Conservation (phyloP, 2,888 invertebrate genomes). For the Stegana nigrithorax region DNA sequence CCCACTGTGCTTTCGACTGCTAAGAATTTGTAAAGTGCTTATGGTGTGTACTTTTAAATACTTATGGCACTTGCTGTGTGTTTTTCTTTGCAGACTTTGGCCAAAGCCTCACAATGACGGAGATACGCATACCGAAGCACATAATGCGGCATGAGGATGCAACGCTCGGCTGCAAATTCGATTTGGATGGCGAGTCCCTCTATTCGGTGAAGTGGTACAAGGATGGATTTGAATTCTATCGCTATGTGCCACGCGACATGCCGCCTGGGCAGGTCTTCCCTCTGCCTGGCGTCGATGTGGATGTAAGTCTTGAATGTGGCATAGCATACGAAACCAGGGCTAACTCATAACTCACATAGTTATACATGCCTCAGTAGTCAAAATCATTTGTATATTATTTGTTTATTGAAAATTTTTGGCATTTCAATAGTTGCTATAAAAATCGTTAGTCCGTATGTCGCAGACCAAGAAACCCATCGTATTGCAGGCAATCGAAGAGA, state of each 20-base stretch:
- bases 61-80: background rate
- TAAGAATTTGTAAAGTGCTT: background rate
- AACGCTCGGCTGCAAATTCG: conserved; percentile 83
- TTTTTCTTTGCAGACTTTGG: conserved; percentile 66
- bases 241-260: conserved; percentile 84
- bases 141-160: conserved; percentile 83
- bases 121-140: conserved; percentile 84
- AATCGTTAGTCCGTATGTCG: background rate
- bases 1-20: too few relatives aligned
- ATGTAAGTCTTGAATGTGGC: conserved; percentile 80
- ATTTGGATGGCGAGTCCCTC: conserved; percentile 83
- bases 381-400: background rate
- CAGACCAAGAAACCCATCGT: conserved; percentile 44
- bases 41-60: background rate
- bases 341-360: too few relatives aligned
- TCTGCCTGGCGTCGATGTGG: conserved; percentile 84
- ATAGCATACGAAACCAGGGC: too few relatives aligned
- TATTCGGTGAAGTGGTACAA: conserved; percentile 95
- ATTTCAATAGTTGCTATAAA: too few relatives aligned
- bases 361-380: background rate
- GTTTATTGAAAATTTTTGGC: background rate
- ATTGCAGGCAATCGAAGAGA: conserved; percentile 37
- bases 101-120: conserved; percentile 76
- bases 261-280: conserved; percentile 84
- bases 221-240: conserved; percentile 89